A percentile compares a stretch with the other conserved stretches of the same genome.
These are phyloP conservation scores for Oryzias celebensis DNA, from an alignment of 2,113 vertebrate genomes.

Conservation along the genomic window DNA sequence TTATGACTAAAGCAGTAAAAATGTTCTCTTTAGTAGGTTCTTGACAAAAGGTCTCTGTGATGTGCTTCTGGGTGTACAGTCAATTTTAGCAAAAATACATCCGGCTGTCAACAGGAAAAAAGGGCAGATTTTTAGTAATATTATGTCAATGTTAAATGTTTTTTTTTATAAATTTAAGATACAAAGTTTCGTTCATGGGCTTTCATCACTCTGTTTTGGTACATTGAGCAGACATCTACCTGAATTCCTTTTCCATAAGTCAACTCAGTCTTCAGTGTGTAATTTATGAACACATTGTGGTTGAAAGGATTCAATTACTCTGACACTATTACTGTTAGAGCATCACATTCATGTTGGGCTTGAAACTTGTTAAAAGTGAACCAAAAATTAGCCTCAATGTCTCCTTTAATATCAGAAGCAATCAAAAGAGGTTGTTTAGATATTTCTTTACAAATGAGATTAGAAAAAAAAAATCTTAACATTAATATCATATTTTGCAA, in stretches of 20 bases:
- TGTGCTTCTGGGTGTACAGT: slow-evolving; percentile 76
- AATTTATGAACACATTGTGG: slow-evolving; percentile 31
- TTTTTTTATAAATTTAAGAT: slow-evolving; percentile 40
- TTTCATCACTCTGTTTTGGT: slow-evolving; percentile 3
- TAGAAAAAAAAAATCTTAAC: slow-evolving; percentile 41
- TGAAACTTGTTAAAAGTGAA: slow-evolving; percentile 26
- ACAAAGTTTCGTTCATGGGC: slow-evolving; percentile 30
- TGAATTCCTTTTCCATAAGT: slow-evolving; percentile 17
- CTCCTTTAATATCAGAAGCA: slow-evolving; percentile 55
- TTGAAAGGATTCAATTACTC: slow-evolving; percentile 22
- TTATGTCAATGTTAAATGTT: slow-evolving; percentile 40
- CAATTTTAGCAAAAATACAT: slow-evolving; percentile 53
- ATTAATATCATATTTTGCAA: slow-evolving; percentile 51
- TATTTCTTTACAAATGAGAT: slow-evolving; percentile 48
- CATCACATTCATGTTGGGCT: slow-evolving; percentile 38
- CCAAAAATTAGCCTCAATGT: slow-evolving; percentile 18
- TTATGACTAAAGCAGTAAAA: slow-evolving; percentile 41
- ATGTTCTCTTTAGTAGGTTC: slow-evolving; percentile 54
- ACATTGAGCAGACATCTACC: slow-evolving; percentile 7
- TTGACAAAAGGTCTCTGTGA: slow-evolving; percentile 62
- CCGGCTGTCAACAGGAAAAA: slow-evolving; percentile 35
- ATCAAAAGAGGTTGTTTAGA: slow-evolving; percentile 31
- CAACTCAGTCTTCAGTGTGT: slow-evolving; percentile 1
- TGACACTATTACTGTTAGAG: slow-evolving; percentile 24
- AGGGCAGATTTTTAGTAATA: slow-evolving; percentile 41